Conservation (phyloP, 2,888 invertebrate genomes). For the Macrosiphum euphorbiae region DNA sequence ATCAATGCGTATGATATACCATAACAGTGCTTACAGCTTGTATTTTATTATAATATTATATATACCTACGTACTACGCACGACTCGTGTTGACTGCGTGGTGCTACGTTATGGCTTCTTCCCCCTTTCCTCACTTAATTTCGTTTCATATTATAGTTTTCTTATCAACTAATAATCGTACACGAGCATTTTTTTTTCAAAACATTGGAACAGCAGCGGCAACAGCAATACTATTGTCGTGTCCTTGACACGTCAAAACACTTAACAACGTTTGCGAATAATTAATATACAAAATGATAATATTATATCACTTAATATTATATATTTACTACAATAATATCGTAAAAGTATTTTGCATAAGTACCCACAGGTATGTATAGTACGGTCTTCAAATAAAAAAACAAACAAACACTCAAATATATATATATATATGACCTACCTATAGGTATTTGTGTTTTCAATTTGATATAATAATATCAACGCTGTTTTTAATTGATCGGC, state of each 20-base stretch:
- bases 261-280: conserved; percentile 23
- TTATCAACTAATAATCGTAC: not conserved
- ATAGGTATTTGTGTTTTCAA: not conserved
- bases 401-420: not conserved
- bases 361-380: not conserved
- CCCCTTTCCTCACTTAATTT: not conserved
- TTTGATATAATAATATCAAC: not conserved
- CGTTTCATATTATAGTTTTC: not conserved
- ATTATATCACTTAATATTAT: conserved; percentile 36
- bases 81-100: not conserved
- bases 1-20: not conserved
- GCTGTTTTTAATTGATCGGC: not conserved
- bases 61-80: not conserved
- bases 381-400: not conserved
- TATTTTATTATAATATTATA: not conserved
- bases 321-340: not conserved
- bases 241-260: conserved; percentile 42
- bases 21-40: not conserved
- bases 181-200: not conserved
- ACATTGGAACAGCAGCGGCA: not conserved
- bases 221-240: not conserved
- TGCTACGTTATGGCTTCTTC: not conserved
- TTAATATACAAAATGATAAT: conserved; percentile 20
- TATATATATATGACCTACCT: conserved; percentile 1
- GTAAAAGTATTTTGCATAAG: not conserved